A percentile compares a stretch with the other conserved stretches of the same genome.
Conservation (phyloP, 1,140 invertebrate species). For the Lepidurus couesii region DNA sequence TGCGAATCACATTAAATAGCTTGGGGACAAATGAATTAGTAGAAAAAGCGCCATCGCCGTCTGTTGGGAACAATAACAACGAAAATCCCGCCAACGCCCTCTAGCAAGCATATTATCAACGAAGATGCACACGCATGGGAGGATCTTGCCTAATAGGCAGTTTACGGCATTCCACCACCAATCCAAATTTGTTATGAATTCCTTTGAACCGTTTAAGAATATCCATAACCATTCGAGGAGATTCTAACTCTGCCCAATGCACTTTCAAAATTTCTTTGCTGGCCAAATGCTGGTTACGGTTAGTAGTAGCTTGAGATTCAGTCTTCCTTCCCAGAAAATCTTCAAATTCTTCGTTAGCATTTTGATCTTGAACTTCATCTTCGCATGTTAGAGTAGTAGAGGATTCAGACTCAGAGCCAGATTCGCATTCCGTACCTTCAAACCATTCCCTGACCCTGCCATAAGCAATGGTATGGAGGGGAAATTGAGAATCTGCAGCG, state of each 20-base stretch:
- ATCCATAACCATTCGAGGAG: conserved; percentile 14
- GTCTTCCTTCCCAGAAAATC: background rate
- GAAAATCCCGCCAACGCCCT: background rate
- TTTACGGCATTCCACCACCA: conserved; percentile 5
- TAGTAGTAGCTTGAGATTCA: background rate
- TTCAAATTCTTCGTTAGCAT: background rate
- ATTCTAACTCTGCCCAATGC: conserved; percentile 9
- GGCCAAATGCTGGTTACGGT: background rate
- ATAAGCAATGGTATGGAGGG: background rate
- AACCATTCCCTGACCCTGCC: background rate
- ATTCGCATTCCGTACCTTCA: conserved; percentile 1
- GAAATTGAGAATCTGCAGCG: background rate
- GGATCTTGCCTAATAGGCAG: background rate
- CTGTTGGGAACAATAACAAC: background rate
- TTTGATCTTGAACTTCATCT: background rate
- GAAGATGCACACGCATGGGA: background rate
- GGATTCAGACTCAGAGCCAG: background rate
- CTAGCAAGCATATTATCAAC: conserved; percentile 4
- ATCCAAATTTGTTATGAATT: background rate
- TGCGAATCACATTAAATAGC: background rate
- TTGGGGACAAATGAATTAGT: background rate
- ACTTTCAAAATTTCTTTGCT: conserved; percentile 8
- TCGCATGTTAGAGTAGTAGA: background rate
- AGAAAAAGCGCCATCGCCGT: background rate
- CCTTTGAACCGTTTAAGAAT: background rate